A percentile compares a stretch with the other conserved stretches of the same genome.
These are phyloP conservation scores for Athalia rosae DNA, from an alignment of 2,888 invertebrate species.

Conservation along the genomic window DNA sequence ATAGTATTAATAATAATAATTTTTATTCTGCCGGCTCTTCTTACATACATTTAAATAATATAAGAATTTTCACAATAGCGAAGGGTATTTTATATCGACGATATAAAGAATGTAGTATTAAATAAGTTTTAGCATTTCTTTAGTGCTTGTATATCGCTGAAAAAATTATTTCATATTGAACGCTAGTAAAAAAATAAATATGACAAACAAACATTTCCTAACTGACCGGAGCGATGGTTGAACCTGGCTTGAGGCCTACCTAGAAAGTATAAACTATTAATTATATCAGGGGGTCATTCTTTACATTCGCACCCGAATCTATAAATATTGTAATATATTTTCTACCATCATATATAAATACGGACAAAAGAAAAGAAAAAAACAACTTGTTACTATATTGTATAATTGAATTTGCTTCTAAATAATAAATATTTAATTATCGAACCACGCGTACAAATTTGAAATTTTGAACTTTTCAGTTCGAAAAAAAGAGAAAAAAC, in stretches of 20 bases:
- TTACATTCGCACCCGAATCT: constrained; percentile 41
- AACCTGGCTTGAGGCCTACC: constrained; percentile 34
- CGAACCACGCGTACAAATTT: constrained; percentile 20
- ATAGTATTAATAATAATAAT: constrained; percentile 12
- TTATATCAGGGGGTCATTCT: constrained; percentile 20
- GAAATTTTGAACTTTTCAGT: not conserved
- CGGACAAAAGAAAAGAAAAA: constrained; percentile 48
- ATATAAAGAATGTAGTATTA: not conserved
- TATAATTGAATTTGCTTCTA: constrained; percentile 59
- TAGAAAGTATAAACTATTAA: not conserved
- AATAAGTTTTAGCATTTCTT: not conserved
- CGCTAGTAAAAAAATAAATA: not conserved
- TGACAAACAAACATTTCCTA: not conserved
- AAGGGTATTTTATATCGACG: not conserved
- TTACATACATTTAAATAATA: too few species aligned
- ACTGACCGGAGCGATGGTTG: not conserved
- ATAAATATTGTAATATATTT: constrained; percentile 71
- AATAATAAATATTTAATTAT: constrained; percentile 61
- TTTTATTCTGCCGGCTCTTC: not conserved
- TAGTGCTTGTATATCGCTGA: constrained; percentile 40
- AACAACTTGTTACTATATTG: constrained; percentile 64
- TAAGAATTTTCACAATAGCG: too few species aligned
- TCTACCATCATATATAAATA: constrained; percentile 59
- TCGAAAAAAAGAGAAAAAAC: not conserved
- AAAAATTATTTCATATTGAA: constrained; percentile 38